phyloP scores from a whole-genome alignment of 2,888 invertebrate genomes.

The Chloroclystis v-ata region DNA sequence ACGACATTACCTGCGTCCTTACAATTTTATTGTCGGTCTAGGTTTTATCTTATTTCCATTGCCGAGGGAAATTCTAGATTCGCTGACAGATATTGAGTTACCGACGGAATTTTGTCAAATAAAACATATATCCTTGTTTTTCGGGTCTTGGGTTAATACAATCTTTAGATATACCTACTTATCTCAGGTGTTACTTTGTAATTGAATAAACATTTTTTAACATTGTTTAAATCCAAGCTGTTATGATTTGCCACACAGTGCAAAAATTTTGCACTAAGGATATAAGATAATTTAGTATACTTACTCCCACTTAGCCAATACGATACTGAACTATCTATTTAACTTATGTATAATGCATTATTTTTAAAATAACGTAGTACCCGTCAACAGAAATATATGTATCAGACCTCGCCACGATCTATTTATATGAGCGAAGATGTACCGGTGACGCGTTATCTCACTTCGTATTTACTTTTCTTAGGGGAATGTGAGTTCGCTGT shows the following conservation, averaged over 20 bases:
- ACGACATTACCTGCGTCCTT: slow-evolving; percentile 23
- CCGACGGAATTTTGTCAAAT: slow-evolving; percentile 53
- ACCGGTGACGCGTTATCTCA: slow-evolving; percentile 19
- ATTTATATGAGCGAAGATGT: slow-evolving; percentile 22
- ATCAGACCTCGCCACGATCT: slow-evolving; percentile 1
- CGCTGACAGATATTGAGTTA: slow-evolving; percentile 66
- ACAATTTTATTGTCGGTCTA: slow-evolving; percentile 44
- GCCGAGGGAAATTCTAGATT: slow-evolving; percentile 61
- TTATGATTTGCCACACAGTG: no score
- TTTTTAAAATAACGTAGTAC: neutral
- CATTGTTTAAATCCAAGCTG: no score
- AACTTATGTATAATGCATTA: neutral
- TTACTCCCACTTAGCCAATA: no score
- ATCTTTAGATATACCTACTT: no score
- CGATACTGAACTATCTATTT: no score
- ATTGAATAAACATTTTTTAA: no score
- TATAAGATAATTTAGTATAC: no score
- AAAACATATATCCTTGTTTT: slow-evolving; percentile 44
- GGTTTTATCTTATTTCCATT: slow-evolving; percentile 60
- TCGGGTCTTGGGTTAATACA: neutral
- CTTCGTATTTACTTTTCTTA: slow-evolving; percentile 30
- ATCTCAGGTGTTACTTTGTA: no score
- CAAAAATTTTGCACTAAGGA: no score
- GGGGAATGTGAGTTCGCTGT: slow-evolving; percentile 27
- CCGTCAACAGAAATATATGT: no score